A percentile compares a stretch with the other conserved stretches of the same genome.
Evolutionary conservation across 1,140 invertebrate species (phyloP).

Genomic region (Drosophila kohkoa): DNA sequence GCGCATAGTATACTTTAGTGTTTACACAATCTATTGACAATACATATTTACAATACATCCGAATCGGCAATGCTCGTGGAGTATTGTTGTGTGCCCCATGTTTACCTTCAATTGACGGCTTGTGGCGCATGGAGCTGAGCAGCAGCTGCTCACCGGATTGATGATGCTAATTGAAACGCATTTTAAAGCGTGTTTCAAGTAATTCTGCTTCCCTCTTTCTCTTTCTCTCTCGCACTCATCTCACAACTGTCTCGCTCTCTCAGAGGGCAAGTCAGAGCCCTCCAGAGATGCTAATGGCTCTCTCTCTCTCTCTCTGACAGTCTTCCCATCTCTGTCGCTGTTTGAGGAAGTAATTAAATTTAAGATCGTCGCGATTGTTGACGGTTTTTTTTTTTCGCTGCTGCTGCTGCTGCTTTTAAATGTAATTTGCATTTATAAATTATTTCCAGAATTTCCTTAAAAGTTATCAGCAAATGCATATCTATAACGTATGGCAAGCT

Average conservation of each 20-base stretch:
- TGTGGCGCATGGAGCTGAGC: conserved; percentile 8
- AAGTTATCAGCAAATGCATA: conserved; percentile 42
- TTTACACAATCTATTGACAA: conserved; percentile 80
- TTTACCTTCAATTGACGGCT: conserved; percentile 72
- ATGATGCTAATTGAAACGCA: conserved; percentile 77
- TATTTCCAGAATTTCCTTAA: conserved; percentile 55
- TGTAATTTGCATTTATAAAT: conserved; percentile 67
- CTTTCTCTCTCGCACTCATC: neutral
- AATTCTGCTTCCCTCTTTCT: neutral
- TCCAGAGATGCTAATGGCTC: conserved; percentile 37
- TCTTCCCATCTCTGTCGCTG: conserved; percentile 9
- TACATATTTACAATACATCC: conserved; percentile 55
- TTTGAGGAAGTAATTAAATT: conserved; percentile 72
- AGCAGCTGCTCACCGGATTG: conserved; percentile 26
- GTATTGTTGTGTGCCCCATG: conserved; percentile 31
- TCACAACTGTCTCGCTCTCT: neutral
- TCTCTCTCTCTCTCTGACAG: neutral
- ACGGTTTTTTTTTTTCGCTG: conserved; percentile 20
- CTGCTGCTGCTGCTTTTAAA: conserved; percentile 23
- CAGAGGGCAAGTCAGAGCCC: conserved; percentile 22
- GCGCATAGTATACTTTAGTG: conserved; percentile 53
- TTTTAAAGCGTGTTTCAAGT: conserved; percentile 53
- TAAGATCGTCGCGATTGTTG: conserved; percentile 28
- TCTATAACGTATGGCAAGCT: conserved; percentile 36
- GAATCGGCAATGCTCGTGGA: conserved; percentile 23